Evolutionary conservation across 2,888 invertebrate genomes (phyloP), one percentile per base, ranked within the genome.

Genomic region (Pyrocoelia pectoralis): DNA sequence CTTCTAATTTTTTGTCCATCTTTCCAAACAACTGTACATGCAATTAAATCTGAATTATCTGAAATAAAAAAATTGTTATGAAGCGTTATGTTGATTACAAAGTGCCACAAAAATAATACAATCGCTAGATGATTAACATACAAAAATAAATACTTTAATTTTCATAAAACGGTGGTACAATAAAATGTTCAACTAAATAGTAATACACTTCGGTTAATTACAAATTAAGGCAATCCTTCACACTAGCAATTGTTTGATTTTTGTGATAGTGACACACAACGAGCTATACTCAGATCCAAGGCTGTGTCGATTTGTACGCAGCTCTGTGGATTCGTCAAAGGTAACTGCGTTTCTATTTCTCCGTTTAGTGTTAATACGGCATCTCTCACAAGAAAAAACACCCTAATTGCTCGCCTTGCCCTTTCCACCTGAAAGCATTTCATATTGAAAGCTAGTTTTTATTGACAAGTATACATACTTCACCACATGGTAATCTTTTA

Each of bases 21-120:
- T 78, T 94, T 94, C 75, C 90, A 90, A 18, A 95, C 88, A 33
- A 98, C 94, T 13, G 95, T 96, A 79, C 98, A 99, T 1, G 97
- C 95, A 76, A 98, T 95, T 65, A 99, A 85, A 83, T 99, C 98
- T 70, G 97, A 97, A 81, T 98, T 98, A 82, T 97, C 98, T 98
- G 84, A 5, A 84, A 84, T 68, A 70, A 57, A 66, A 67, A 63
- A 66, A 67, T 33, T 43, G 49, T 65, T 65, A 65, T 61, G 50
- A 65, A 57, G 52, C 49, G 61, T n/a, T 12, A 68, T 69, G 71
- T 68, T 43, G 6, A 41, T 48, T 56, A 38, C 14, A 59, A 58
- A 61, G 56, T 56, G 71, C 73, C 72, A 70, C 73, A 69, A 68
- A 73, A 66, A 71, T 68, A 48, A 62, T 66, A 71, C 75, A 73